phyloP scores from a whole-genome alignment of 1,140 invertebrate genomes.

The Pachyrhynchus sulphureomaculatus region DNA sequence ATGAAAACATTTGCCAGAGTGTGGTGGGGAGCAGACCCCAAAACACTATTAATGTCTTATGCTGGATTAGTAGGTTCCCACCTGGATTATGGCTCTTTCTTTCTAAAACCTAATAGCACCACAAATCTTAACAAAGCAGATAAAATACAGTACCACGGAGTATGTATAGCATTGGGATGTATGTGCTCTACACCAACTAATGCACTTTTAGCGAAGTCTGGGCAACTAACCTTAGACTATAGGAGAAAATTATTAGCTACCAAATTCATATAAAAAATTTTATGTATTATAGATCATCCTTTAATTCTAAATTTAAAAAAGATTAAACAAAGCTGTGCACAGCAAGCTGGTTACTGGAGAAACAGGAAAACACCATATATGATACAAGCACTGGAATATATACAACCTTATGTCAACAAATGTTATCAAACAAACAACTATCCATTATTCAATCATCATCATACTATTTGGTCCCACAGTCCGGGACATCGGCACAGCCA shows the following conservation, averaged over 20 bases:
- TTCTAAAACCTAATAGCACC: conserved; percentile 1
- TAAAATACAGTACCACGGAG: conserved; percentile 8
- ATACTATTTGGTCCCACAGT: too few relatives aligned
- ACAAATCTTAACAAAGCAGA: conserved; percentile 6
- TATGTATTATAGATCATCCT: not conserved
- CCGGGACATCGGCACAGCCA: too few relatives aligned
- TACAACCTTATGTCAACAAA: not conserved
- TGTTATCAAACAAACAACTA: not conserved
- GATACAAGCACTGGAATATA: not conserved
- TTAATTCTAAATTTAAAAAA: not conserved
- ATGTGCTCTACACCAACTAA: conserved; percentile 28
- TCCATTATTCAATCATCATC: conserved; percentile 14
- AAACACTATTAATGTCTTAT: conserved; percentile 4
- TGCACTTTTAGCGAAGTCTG: conserved; percentile 14
- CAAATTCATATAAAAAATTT: conserved; percentile 14
- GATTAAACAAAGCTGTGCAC: not conserved
- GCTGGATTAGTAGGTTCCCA: conserved; percentile 13
- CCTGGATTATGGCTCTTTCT: conserved; percentile 24
- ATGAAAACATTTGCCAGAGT: conserved; percentile 23
- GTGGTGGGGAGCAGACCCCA: conserved; percentile 31
- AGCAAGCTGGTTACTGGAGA: not conserved
- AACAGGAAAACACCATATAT: not conserved
- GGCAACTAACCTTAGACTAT: conserved; percentile 5
- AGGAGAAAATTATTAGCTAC: conserved; percentile 12
- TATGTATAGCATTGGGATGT: conserved; percentile 8